Evolutionary conservation across 2,797 vertebrate genomes (phyloP).

Genomic region (Hipposideros larvatus): DNA sequence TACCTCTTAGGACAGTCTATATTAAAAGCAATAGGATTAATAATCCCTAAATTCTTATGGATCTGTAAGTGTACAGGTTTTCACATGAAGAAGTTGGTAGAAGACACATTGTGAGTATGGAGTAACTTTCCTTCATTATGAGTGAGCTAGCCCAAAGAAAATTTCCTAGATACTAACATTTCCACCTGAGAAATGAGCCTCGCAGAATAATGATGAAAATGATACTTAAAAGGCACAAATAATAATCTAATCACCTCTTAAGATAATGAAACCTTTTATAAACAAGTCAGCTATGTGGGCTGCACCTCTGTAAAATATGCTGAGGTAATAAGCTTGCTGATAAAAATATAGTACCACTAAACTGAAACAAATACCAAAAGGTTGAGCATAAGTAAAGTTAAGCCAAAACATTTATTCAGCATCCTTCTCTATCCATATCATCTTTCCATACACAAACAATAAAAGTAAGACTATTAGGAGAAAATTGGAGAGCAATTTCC

Average conservation of each 20-base stretch:
- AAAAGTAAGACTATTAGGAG: background rate
- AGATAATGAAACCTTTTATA: background rate
- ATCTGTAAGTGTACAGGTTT: background rate
- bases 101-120: background rate
- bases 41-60: background rate
- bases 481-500: background rate
- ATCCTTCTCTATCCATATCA: background rate
- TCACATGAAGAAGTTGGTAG: background rate
- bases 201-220: background rate
- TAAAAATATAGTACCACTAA: background rate
- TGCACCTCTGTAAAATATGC: background rate
- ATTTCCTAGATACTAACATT: background rate
- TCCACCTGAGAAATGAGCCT: background rate
- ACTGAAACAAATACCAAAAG: background rate
- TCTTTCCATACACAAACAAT: background rate
- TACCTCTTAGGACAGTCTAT: background rate
- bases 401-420: background rate
- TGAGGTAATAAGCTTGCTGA: background rate
- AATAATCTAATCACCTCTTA: background rate
- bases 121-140: background rate
- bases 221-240: background rate
- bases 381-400: background rate
- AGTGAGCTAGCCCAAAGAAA: background rate
- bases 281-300: background rate
- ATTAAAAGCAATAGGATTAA: background rate